Evolutionary conservation across 2,888 invertebrate genomes (phyloP), one percentile per base, ranked within the genome.

Genomic region (Cactoblastis cactorum): DNA sequence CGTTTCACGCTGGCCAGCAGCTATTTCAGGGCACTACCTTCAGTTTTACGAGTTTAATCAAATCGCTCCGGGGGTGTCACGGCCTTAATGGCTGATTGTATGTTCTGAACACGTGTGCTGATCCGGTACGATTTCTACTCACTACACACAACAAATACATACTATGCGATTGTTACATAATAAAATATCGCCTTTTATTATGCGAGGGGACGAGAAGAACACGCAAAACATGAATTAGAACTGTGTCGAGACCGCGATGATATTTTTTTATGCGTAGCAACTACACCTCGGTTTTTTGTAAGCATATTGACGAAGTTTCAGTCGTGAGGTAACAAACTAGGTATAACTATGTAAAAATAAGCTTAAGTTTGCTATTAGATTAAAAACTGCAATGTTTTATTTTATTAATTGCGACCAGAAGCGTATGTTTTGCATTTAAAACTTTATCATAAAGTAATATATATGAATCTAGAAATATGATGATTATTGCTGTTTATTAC

Each of bases 31-130:
- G 57, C 67, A 62, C 69, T 75, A 73, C 75, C 72, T 72, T 60
- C 67, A 80, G 72, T 82, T 86, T 84, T 85, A 85, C 80, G 83
- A 83, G 75, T 87, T 87, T 86, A 87, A 87, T 87, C 84, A 87
- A 86, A 86, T 78, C 76, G 79, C 77, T 80, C 74, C 69, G 80
- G 77, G 77, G 80, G 77, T 79, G 82, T 78, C 79, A 80, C 75
- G 74, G 74, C 69, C 71, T 67, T 74, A 77, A 79, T 76, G 76
- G 75, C 70, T 79, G 78, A 83, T 83, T 82, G 80, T 79, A 78
- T 78, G 76, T 70, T 64, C 63, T 62, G 69, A 74, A 74, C 77
- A 82, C 76, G 74, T 77, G 77, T 76, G 79, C 79, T 79, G 80
- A 81, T 74, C 77, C 67, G 56, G 5, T 59, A 62, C 71, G 55